Conservation (phyloP, 2,797 vertebrate genomes). For the Hybognathus amarus region DNA sequence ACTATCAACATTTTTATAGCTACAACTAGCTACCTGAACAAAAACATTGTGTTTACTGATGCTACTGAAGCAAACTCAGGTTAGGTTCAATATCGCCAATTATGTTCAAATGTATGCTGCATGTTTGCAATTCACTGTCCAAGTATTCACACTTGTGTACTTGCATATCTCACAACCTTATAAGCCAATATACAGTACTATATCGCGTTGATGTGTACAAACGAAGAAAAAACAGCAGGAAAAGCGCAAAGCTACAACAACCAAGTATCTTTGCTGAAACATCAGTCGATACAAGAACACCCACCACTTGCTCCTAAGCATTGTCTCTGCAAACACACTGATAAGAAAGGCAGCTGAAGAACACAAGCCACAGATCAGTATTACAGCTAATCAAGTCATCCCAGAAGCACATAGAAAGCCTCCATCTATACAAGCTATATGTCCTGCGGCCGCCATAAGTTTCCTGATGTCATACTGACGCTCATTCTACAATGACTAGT, state of each 20-base stretch:
- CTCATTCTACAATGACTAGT: neutral
- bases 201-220: neutral
- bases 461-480: slow-evolving; percentile 33
- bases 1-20: neutral
- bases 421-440: slow-evolving; percentile 25
- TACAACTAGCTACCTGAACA: neutral
- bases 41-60: neutral
- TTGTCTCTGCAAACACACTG: slow-evolving; percentile 46
- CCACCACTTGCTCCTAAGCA: slow-evolving; percentile 24
- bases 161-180: neutral
- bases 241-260: neutral
- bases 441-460: slow-evolving; percentile 9
- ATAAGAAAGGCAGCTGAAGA: slow-evolving; percentile 44
- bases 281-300: slow-evolving; percentile 26
- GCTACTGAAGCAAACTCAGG: neutral
- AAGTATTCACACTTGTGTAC: neutral
- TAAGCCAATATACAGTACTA: neutral
- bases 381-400: slow-evolving; percentile 20
- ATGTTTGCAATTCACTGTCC: neutral
- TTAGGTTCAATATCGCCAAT: neutral
- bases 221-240: neutral
- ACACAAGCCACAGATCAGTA: slow-evolving; percentile 34
- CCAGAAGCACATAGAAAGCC: slow-evolving; percentile 22
- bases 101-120: neutral
- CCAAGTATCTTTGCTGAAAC: neutral